These are phyloP conservation scores for Brenthis daphne DNA, from an alignment of 2,888 invertebrate species.

Conservation along the genomic window DNA sequence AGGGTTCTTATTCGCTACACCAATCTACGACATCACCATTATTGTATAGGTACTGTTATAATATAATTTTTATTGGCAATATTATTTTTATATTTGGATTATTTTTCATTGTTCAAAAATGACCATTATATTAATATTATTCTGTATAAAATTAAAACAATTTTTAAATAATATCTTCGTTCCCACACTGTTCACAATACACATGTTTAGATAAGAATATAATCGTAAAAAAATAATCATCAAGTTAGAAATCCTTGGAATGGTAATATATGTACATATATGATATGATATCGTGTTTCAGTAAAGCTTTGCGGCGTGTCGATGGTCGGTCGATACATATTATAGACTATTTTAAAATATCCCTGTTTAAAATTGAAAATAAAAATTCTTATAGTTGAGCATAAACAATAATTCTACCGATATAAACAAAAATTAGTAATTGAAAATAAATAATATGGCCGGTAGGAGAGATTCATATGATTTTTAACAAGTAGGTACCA, in stretches of 20 bases:
- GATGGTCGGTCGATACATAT: not conserved
- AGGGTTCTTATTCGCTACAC: not conserved
- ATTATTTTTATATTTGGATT: too few species aligned
- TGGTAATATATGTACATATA: not conserved
- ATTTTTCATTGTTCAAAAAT: too few species aligned
- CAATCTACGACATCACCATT: not conserved
- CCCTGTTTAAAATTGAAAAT: not conserved
- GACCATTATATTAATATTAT: too few species aligned
- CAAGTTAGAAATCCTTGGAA: slow-evolving; percentile 5
- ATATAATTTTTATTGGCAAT: too few species aligned
- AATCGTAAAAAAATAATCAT: slow-evolving; percentile 2
- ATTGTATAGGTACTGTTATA: not conserved
- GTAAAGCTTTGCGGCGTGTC: not conserved
- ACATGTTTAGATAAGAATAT: not conserved
- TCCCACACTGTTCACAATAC: too few species aligned
- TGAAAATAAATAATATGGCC: slow-evolving; percentile 1
- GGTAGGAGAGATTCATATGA: not conserved
- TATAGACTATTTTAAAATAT: slow-evolving; percentile 9
- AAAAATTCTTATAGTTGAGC: slow-evolving; percentile 9
- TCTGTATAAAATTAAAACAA: too few species aligned
- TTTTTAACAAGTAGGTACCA: not conserved
- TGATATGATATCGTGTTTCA: not conserved
- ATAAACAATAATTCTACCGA: not conserved
- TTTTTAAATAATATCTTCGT: too few species aligned
- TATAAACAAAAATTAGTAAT: not conserved